A percentile compares a stretch with the other conserved stretches of the same genome.
Conservation (phyloP, 2,888 invertebrate genomes). For the Sarcophaga caerulescens region DNA sequence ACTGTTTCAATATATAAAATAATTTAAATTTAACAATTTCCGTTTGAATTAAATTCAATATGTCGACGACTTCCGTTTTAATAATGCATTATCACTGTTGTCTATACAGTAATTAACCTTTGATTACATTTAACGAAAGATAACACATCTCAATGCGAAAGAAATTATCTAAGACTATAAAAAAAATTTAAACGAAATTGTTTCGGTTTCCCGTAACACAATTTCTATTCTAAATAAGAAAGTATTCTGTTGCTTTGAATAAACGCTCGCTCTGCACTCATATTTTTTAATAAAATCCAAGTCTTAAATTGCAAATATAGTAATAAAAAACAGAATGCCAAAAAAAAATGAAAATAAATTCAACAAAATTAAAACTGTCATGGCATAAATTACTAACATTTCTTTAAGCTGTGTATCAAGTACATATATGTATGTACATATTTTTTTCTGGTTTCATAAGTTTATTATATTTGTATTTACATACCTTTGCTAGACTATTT, state of each 20-base stretch:
- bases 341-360: slow-evolving; percentile 29
- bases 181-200: slow-evolving; percentile 21
- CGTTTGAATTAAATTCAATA: slow-evolving; percentile 38
- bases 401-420: slow-evolving; percentile 36
- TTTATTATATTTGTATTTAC: slow-evolving; percentile 12
- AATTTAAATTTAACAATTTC: slow-evolving; percentile 30
- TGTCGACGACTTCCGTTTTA: slow-evolving; percentile 34
- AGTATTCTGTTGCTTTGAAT: slow-evolving; percentile 19
- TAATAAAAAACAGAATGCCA: not conserved
- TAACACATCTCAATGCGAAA: slow-evolving; percentile 57
- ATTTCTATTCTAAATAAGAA: slow-evolving; percentile 20
- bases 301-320: slow-evolving; percentile 54
- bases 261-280: not conserved
- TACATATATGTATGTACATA: slow-evolving; percentile 14
- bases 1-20: not conserved
- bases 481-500: slow-evolving; percentile 50
- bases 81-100: not conserved
- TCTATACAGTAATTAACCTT: slow-evolving; percentile 37
- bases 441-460: not conserved
- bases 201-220: slow-evolving; percentile 28
- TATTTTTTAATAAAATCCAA: slow-evolving; percentile 50
- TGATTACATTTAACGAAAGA: slow-evolving; percentile 47
- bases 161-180: slow-evolving; percentile 57
- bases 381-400: slow-evolving; percentile 64
- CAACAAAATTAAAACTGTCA: slow-evolving; percentile 63